Conservation (phyloP, 2,797 vertebrate species). For the Poeciliopsis presidionis region DNA sequence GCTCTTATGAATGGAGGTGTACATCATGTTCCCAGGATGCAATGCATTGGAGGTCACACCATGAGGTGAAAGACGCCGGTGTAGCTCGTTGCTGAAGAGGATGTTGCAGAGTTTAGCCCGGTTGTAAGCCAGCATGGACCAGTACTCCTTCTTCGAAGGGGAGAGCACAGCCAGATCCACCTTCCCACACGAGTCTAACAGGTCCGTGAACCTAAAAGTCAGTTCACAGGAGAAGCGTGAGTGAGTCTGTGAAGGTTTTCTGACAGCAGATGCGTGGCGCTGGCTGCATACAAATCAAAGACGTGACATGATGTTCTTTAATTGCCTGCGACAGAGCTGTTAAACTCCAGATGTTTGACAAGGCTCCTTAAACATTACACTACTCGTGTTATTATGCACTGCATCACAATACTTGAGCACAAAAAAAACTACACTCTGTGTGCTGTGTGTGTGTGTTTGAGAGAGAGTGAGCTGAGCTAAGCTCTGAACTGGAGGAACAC, state of each 20-base stretch:
- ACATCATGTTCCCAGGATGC: constrained; percentile 98
- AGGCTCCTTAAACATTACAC: constrained; percentile 80
- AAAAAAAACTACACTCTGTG: constrained; percentile 31
- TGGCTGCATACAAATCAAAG: constrained; percentile 94
- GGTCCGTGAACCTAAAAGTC: constrained; percentile 89
- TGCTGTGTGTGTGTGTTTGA: constrained; percentile 8
- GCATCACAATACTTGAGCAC: constrained; percentile 50
- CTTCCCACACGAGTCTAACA: constrained; percentile 87
- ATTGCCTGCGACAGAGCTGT: constrained; percentile 96
- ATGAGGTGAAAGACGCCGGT: constrained; percentile 88
- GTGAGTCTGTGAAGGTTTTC: constrained; percentile 47
- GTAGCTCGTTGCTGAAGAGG: constrained; percentile 92
- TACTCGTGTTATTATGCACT: constrained; percentile 68
- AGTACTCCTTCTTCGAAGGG: constrained; percentile 89
- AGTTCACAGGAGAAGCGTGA: constrained; percentile 30
- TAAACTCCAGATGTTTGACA: constrained; percentile 98
- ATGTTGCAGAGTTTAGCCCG: constrained; percentile 97
- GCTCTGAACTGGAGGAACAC: constrained; percentile 62
- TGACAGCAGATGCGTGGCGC: constrained; percentile 79
- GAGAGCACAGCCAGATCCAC: constrained; percentile 89
- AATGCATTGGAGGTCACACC: constrained; percentile 90
- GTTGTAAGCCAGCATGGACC: constrained; percentile 98
- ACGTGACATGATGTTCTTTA: constrained; percentile 92
- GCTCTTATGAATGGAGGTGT: constrained; percentile 89
- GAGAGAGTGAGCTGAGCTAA: constrained; percentile 9